Evolutionary conservation across 2,888 invertebrate genomes (phyloP), one percentile per base, ranked within the genome.

Genomic region (Drosophila mulleri): DNA sequence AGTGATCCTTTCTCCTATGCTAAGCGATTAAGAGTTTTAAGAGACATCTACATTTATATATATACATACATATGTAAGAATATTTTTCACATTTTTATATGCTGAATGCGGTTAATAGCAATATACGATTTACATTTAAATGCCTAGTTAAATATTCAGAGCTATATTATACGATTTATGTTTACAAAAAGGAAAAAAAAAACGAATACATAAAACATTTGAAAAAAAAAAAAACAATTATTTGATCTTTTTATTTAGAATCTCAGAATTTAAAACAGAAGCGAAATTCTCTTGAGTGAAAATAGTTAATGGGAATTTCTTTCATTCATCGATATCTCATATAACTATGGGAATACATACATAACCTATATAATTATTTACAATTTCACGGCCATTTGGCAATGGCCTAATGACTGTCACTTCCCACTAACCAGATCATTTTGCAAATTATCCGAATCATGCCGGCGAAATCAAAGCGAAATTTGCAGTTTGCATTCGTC

Each of bases 1-100:
- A 90, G 88, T 88, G 88, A 88, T 88, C 90, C 90, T 88, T 88
- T 75, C 83, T 83, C 76, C 74, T 89, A 88, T 86, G 87, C 88
- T 87, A 87, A 88, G 90, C 90, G 86, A 79, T 75, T 89, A 86
- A 88, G 83, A 88, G 70, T 70, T 70, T 67, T 79, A 87, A 79
- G 79, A 74, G 68, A 87, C 67, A 67, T 62, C 59, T 59, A 78
- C 75, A 73, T 50, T 39, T 73, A 71, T 64, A 57, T 16, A 73
- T 73, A 71, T 64, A 57, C 14, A 73, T 50, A 35, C 68, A 71
- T 64, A 57, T 16, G 39, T 60, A 72, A 42, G 56, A 44, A 47
- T 66, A 77, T 80, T 88, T 88, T 79, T 76, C 75, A 76, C 67
- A 74, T 80, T 78, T 83, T 80, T 80, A 70, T 78, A 88, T 68